These are phyloP conservation scores for Acheta domesticus DNA, from an alignment of 2,888 invertebrate species.

Conservation along the genomic window DNA sequence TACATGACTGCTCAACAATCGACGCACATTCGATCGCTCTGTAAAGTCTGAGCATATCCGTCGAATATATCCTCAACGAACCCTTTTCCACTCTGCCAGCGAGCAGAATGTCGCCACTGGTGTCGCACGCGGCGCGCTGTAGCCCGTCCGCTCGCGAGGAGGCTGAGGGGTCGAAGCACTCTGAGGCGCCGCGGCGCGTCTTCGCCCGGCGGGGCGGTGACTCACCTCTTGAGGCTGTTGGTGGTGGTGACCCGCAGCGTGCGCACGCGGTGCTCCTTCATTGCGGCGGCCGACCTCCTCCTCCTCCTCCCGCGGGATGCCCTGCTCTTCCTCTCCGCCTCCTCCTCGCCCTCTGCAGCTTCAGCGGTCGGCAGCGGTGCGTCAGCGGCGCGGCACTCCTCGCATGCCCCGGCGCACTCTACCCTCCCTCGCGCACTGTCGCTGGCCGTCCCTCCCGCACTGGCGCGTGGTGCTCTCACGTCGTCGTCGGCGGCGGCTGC, in stretches of 20 bases:
- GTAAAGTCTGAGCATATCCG: too few relatives aligned
- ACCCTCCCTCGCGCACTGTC: not conserved
- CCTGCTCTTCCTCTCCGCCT: not conserved
- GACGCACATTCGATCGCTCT: too few relatives aligned
- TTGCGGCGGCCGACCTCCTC: conserved; percentile 26
- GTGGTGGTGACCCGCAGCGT: conserved; percentile 39
- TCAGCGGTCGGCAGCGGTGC: not conserved
- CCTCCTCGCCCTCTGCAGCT: not conserved
- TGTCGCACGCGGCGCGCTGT: too few relatives aligned
- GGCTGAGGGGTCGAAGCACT: too few relatives aligned
- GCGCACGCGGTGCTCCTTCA: conserved; percentile 39
- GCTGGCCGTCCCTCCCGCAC: not conserved
- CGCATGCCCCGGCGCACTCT: not conserved
- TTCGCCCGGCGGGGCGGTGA: not conserved
- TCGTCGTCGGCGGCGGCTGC: not conserved
- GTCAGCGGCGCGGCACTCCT: not conserved
- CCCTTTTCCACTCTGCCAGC: too few relatives aligned
- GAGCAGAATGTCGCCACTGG: too few relatives aligned
- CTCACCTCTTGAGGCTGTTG: conserved; percentile 38
- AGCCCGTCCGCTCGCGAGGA: too few relatives aligned
- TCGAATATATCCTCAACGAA: too few relatives aligned
- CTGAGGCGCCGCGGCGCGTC: too few relatives aligned
- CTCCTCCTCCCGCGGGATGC: not conserved
- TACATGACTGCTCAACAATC: too few relatives aligned
- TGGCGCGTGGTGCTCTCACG: not conserved